phyloP scores from a whole-genome alignment of 2,113 vertebrate species.

The Ammodytes dubius region DNA sequence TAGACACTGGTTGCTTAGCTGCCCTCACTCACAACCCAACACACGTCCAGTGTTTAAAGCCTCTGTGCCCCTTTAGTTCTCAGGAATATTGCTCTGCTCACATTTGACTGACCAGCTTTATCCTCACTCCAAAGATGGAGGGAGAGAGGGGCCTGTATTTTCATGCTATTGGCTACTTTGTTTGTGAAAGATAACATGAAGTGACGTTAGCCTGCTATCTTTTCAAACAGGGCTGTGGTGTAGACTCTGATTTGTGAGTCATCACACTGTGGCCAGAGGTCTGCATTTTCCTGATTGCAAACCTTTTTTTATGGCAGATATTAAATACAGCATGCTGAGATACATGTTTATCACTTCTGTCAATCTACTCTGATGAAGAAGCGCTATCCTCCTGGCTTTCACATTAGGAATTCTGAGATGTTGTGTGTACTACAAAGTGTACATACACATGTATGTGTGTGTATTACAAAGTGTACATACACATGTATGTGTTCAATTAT shows the following conservation, averaged over 20 bases:
- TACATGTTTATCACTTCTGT: constrained; percentile 1
- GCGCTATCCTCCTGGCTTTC: neutral
- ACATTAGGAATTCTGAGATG: constrained; percentile 1
- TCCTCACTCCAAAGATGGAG: constrained; percentile 21
- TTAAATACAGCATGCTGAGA: neutral
- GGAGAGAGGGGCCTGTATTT: constrained; percentile 29
- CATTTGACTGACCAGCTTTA: constrained; percentile 33
- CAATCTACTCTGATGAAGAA: neutral
- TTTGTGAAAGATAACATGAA: constrained; percentile 39
- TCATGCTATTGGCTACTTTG: constrained; percentile 21
- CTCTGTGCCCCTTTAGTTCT: constrained; percentile 24
- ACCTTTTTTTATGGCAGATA: constrained; percentile 14
- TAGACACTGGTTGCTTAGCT: constrained; percentile 44
- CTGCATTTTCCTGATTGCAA: constrained; percentile 48
- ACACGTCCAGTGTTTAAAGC: constrained; percentile 49
- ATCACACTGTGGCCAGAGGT: constrained; percentile 35
- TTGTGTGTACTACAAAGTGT: neutral
- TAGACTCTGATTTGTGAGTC: constrained; percentile 63
- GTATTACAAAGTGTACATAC: constrained; percentile 24
- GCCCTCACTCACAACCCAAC: constrained; percentile 21
- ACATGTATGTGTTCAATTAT: constrained; percentile 9
- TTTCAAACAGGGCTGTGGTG: constrained; percentile 19
- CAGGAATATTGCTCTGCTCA: neutral
- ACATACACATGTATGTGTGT: too few species aligned
- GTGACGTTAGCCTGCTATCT: constrained; percentile 38